Conservation (phyloP, 2,888 invertebrate genomes). For the Harpalus rubripes region DNA sequence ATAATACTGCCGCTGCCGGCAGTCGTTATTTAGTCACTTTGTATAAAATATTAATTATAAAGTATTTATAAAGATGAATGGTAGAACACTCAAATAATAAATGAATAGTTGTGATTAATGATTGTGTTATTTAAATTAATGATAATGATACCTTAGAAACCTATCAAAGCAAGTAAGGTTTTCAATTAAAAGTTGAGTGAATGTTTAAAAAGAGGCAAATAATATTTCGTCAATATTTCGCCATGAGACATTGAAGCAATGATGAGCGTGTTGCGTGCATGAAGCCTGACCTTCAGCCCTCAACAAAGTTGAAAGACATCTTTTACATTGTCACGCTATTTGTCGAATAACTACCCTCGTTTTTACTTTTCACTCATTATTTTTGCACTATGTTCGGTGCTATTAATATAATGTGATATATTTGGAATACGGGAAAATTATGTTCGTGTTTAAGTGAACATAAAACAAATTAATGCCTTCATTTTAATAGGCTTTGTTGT, state of each 20-base stretch:
- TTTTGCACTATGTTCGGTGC: slow-evolving; percentile 13
- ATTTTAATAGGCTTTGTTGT: neutral
- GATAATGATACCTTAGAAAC: neutral
- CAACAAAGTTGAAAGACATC: slow-evolving; percentile 30
- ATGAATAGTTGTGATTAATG: neutral
- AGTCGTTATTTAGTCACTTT: neutral
- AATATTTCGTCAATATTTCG: neutral
- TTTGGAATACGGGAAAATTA: slow-evolving; percentile 29
- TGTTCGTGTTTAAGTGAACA: slow-evolving; percentile 8
- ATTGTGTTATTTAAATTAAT: neutral
- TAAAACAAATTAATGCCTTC: neutral
- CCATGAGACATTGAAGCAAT: neutral
- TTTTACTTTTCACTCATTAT: slow-evolving; percentile 45
- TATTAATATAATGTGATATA: slow-evolving; percentile 28
- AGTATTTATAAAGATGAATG: neutral
- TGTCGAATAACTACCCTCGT: slow-evolving; percentile 29
- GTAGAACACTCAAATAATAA: neutral
- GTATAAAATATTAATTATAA: neutral
- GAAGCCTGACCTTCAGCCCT: slow-evolving; percentile 20
- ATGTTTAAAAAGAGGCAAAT: neutral
- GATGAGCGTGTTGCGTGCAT: slow-evolving; percentile 45
- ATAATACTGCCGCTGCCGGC: too few relatives aligned
- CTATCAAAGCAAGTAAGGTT: neutral
- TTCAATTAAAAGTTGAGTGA: neutral
- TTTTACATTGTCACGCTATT: slow-evolving; percentile 35